Percentiles rank a stretch among this genome's conserved stretches.
Conservation (phyloP, 2,888 invertebrate species). For the Perdita meconis region DNA sequence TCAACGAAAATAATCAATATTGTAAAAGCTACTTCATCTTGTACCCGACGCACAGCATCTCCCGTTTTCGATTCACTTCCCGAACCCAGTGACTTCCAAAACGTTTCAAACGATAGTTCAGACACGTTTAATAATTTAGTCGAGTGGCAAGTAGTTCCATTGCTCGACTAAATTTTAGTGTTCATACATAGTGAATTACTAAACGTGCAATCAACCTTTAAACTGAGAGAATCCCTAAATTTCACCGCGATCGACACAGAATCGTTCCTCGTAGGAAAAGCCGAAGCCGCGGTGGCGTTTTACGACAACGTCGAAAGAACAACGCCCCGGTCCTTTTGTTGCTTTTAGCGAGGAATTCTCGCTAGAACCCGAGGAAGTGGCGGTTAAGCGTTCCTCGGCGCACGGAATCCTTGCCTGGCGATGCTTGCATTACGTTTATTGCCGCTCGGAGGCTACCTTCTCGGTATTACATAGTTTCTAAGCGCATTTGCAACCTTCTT, state of each 20-base stretch:
- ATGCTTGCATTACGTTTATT: constrained; percentile 70
- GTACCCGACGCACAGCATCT: background rate
- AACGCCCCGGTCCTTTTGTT: constrained; percentile 42
- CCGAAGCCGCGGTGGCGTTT: constrained; percentile 10
- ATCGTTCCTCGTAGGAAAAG: background rate
- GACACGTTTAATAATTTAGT: too few relatives aligned
- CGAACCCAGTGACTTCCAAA: too few relatives aligned
- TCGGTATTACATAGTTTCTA: constrained; percentile 65
- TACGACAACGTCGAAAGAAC: constrained; percentile 35
- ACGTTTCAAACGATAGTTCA: too few relatives aligned
- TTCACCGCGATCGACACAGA: background rate
- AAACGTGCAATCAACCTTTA: too few relatives aligned
- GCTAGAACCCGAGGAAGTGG: constrained; percentile 50
- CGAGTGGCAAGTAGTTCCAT: too few relatives aligned
- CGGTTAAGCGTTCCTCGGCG: constrained; percentile 55
- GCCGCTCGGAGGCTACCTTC: constrained; percentile 56
- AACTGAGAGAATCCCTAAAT: background rate
- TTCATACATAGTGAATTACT: too few relatives aligned
- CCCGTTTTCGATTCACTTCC: background rate
- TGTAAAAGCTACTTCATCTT: background rate
- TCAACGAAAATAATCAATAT: background rate
- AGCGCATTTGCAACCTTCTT: constrained; percentile 65
- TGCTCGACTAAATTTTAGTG: too few relatives aligned
- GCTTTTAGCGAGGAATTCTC: constrained; percentile 57
- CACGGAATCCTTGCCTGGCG: constrained; percentile 58